These are phyloP conservation scores for Phaetusa simplex DNA, from an alignment of 2,113 vertebrate genomes.

Conservation along the genomic window DNA sequence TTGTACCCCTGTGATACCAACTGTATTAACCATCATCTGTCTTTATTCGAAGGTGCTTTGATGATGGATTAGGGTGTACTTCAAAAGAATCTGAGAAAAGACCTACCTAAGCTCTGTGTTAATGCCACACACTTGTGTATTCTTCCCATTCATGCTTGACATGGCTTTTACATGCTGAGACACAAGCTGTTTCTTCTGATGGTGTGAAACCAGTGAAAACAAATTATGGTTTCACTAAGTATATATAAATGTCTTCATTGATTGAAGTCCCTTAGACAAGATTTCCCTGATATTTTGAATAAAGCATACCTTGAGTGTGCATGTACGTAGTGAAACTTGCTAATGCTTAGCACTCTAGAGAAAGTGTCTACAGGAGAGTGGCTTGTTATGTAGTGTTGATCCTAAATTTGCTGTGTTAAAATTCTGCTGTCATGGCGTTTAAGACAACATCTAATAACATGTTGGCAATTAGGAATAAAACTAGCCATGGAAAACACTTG, in stretches of 20 bases:
- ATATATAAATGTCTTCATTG: not conserved
- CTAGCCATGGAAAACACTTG: not conserved
- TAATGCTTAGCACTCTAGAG: not conserved
- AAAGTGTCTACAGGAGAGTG: not conserved
- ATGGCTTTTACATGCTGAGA: not conserved
- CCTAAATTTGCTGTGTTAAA: not conserved
- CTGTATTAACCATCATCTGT: not conserved
- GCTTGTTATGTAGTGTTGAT: not conserved
- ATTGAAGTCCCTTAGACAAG: not conserved
- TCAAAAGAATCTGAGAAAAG: not conserved
- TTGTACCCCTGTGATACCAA: not conserved
- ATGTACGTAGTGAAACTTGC: not conserved
- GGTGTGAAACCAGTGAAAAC: not conserved
- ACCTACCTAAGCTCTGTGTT: not conserved
- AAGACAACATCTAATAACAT: not conserved
- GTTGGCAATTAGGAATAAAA: not conserved
- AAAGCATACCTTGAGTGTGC: not conserved
- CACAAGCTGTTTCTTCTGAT: not conserved
- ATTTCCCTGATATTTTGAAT: not conserved
- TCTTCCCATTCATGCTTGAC: too few relatives aligned
- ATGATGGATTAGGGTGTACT: not conserved
- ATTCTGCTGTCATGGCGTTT: not conserved
- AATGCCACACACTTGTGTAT: not conserved
- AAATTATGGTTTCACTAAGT: not conserved
- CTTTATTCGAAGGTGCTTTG: not conserved